phyloP scores from a whole-genome alignment of 2,797 vertebrate genomes.

The Hybognathus amarus region DNA sequence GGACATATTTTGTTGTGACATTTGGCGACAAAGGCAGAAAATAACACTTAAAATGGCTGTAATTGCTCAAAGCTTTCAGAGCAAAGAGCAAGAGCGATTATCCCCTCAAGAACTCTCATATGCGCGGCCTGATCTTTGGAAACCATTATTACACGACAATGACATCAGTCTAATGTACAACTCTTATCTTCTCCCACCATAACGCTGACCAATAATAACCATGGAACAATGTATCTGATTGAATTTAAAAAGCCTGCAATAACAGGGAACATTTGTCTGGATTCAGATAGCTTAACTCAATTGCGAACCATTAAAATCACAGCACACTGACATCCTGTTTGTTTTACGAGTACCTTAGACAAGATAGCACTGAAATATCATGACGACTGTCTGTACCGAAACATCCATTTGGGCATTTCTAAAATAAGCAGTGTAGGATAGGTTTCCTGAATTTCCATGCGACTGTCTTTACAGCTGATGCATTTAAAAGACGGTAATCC shows the following conservation, averaged over 20 bases:
- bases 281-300: slow-evolving; percentile 5
- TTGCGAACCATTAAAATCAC: background rate
- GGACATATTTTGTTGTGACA: slow-evolving; percentile 17
- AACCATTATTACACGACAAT: background rate
- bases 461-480: slow-evolving; percentile 11
- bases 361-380: background rate
- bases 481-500: slow-evolving; percentile 52
- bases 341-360: background rate
- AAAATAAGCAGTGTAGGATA: background rate
- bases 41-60: slow-evolving; percentile 22
- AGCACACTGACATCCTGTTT: background rate
- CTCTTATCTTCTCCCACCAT: slow-evolving; percentile 18
- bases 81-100: slow-evolving; percentile 33
- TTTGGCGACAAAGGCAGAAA: slow-evolving; percentile 13
- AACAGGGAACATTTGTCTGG: slow-evolving; percentile 8
- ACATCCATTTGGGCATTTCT: background rate
- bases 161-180: slow-evolving; percentile 13
- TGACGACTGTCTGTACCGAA: background rate
- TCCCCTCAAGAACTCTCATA: slow-evolving; percentile 23
- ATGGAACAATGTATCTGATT: slow-evolving; percentile 17
- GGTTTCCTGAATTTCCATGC: background rate
- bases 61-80: slow-evolving; percentile 55
- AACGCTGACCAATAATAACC: background rate
- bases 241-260: slow-evolving; percentile 7
- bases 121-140: slow-evolving; percentile 10